These are phyloP conservation scores for Scolopax mira DNA, from an alignment of 2,113 vertebrate genomes.

Conservation along the genomic window DNA sequence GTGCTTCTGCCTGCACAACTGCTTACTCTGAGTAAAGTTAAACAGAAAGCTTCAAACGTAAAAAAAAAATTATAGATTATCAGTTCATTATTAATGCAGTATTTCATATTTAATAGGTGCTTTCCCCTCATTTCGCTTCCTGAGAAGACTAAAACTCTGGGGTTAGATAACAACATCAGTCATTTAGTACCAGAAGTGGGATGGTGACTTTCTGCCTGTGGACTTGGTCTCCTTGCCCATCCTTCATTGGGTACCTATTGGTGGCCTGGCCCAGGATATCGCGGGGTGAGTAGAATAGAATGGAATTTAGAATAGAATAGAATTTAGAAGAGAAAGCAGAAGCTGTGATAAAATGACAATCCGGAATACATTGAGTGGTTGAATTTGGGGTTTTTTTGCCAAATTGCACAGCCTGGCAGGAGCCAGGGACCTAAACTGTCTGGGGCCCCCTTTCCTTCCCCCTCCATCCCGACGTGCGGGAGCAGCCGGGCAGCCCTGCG, in stretches of 20 bases:
- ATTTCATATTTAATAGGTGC: not conserved
- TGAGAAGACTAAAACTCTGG: not conserved
- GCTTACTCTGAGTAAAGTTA: not conserved
- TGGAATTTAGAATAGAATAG: not conserved
- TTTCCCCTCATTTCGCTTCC: not conserved
- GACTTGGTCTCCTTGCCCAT: not conserved
- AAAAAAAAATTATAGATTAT: too few species aligned
- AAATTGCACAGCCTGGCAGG: not conserved
- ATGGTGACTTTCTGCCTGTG: not conserved
- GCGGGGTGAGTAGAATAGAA: not conserved
- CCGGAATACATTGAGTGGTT: not conserved
- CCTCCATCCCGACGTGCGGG: fast-evolving
- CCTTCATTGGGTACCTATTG: not conserved
- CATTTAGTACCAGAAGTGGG: not conserved
- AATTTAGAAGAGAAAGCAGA: not conserved
- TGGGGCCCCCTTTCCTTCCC: not conserved
- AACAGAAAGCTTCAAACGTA: not conserved
- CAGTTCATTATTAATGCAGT: not conserved
- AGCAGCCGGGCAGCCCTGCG: not conserved
- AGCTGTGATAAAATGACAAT: not conserved
- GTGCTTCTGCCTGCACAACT: not conserved
- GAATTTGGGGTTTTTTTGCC: not conserved
- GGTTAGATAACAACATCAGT: not conserved
- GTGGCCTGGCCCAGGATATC: not conserved
- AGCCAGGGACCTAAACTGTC: not conserved